Conservation (phyloP, 2,888 invertebrate genomes). For the Bibio marci region DNA sequence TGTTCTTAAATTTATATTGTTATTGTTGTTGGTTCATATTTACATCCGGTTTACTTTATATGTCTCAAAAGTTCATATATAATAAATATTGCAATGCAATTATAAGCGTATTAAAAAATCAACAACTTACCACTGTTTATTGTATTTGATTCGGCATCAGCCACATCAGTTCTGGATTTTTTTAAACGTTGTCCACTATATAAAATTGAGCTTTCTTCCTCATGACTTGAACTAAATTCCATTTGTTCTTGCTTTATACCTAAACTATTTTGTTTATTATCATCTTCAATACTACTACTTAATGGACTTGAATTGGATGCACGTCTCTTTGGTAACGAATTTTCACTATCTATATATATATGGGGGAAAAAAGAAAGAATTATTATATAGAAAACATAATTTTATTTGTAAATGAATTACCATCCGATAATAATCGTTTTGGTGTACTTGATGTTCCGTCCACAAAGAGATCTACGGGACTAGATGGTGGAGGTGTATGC, state of each 20-base stretch:
- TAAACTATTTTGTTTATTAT: slow-evolving; percentile 26
- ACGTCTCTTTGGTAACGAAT: slow-evolving; percentile 42
- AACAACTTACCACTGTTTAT: slow-evolving; percentile 78
- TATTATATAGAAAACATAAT: neutral
- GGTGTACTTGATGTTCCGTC: slow-evolving; percentile 73
- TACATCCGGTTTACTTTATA: no score
- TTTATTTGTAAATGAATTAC: slow-evolving; percentile 22
- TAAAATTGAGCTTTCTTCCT: slow-evolving; percentile 30
- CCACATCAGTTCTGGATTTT: slow-evolving; percentile 63
- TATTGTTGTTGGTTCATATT: no score
- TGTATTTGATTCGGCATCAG: slow-evolving; percentile 79
- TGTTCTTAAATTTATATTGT: no score
- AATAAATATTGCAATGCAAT: no score
- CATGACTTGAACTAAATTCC: slow-evolving; percentile 44
- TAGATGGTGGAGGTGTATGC: slow-evolving; percentile 57
- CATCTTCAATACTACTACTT: slow-evolving; percentile 11
- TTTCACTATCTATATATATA: slow-evolving; percentile 29
- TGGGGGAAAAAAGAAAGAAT: slow-evolving; percentile 3
- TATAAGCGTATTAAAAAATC: no score
- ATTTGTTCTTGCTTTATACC: slow-evolving; percentile 48
- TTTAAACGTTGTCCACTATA: slow-evolving; percentile 34
- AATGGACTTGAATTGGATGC: slow-evolving; percentile 36
- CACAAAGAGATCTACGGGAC: slow-evolving; percentile 55
- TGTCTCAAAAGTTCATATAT: no score
- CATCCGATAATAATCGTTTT: slow-evolving; percentile 45